Evolutionary conservation across 2,888 invertebrate genomes (phyloP), one percentile per base, ranked within the genome.

Genomic region (Epistrophe grossulariae): DNA sequence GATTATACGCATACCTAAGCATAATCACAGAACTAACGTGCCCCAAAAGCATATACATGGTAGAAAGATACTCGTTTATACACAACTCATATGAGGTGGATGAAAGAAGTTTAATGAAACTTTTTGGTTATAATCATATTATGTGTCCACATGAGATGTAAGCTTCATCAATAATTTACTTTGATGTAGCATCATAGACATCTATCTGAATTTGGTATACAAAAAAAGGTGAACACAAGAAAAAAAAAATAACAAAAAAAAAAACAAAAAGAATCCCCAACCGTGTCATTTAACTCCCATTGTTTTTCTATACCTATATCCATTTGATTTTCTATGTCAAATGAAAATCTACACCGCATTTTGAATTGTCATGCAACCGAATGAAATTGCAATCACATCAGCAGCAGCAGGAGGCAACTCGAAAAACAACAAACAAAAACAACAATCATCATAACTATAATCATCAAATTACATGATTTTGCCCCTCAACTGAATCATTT

Each of bases 401-500:
- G 24, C 38, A 40, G 40, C 2, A 19, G n/a, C 10, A 64, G 76
- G 38, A 66, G 28, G 19, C 10, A 40, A 6, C 9, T 11, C 2
- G 55, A n/a, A 17, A 19, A 50, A 68, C 35, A 19, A 50, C 17
- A 68, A 40, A 15, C 10, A 50, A 52, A 45, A 70, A 62, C 62
- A 78, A 81, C 72, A 77, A 74, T 72, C 68, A 76, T 76, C 81
- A 78, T 70, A 78, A 82, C 73, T 52, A 82, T 85, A 85, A 79
- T 82, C 85, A 82, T 70, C 57, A 85, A 85, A 85, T 85, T 85
- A 85, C 78, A 82, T 71, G 78, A 80, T 73, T 68, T 72, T 40
- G 73, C 66, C 40, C 66, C 40, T 55, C 38, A 70, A 55, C 70
- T 85, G 68, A 83, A 68, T 73, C 68, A 85, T 81, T 72, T 62